Evolutionary conservation across 2,888 invertebrate species (phyloP).

Genomic region (Microchrysa polita): DNA sequence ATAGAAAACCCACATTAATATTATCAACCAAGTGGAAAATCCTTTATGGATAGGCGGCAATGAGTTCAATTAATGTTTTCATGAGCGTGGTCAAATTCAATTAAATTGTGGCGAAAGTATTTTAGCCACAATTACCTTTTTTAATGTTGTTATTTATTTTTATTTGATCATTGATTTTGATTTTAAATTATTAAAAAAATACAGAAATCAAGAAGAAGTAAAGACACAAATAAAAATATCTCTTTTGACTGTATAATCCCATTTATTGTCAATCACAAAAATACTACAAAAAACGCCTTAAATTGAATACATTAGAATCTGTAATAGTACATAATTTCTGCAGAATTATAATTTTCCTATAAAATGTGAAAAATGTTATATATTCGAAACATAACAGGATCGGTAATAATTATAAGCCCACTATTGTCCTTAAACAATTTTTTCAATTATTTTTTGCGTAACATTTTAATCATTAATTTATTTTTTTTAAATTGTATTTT

Average conservation of each 20-base stretch:
- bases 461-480: too few species aligned
- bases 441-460: too few species aligned
- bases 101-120: background rate
- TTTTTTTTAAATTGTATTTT: too few species aligned
- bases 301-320: background rate
- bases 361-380: background rate
- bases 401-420: too few species aligned
- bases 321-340: background rate
- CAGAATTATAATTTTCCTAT: background rate
- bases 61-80: slow-evolving; percentile 10
- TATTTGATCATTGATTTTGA: too few species aligned
- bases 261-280: slow-evolving; percentile 45
- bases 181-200: too few species aligned
- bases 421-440: too few species aligned
- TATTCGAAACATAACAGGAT: background rate
- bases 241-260: background rate
- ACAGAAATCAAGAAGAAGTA: too few species aligned
- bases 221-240: too few species aligned
- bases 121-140: background rate
- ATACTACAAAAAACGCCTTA: slow-evolving; percentile 39
- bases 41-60: slow-evolving; percentile 2
- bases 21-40: slow-evolving; percentile 20
- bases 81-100: background rate
- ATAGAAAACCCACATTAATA: slow-evolving; percentile 11
- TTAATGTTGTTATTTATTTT: too few species aligned